Evolutionary conservation across 2,113 vertebrate species (phyloP).

Genomic region (Syngnathus scovelli): DNA sequence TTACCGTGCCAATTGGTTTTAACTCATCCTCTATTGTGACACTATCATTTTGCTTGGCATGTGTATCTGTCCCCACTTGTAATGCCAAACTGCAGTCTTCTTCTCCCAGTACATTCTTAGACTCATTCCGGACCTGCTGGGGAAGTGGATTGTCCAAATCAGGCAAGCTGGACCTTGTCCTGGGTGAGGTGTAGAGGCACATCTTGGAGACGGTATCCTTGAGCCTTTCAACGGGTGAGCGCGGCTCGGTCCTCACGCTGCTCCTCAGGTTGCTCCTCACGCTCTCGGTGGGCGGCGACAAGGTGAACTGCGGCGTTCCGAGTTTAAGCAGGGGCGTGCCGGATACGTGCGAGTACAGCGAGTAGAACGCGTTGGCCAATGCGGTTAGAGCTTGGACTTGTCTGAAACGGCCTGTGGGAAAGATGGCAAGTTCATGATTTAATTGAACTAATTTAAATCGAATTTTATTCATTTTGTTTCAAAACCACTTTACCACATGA

Average conservation of each 20-base stretch:
- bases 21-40: constrained; percentile 14
- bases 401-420: constrained; percentile 82
- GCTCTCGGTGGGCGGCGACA: constrained; percentile 51
- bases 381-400: constrained; percentile 82
- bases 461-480: no score
- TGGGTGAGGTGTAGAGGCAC: constrained; percentile 77
- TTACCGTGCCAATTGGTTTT: constrained; percentile 34
- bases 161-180: constrained; percentile 59
- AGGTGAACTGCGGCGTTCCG: constrained; percentile 68
- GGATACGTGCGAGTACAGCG: constrained; percentile 86
- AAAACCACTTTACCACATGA: background rate
- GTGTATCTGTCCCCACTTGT: constrained; percentile 25
- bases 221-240: constrained; percentile 77
- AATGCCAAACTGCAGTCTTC: background rate
- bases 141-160: constrained; percentile 65
- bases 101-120: constrained; percentile 27
- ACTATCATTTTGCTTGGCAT: constrained; percentile 16
- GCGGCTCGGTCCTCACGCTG: constrained; percentile 57
- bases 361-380: constrained; percentile 85
- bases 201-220: constrained; percentile 82
- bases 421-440: background rate
- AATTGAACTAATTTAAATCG: no score
- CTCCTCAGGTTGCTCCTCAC: constrained; percentile 56
- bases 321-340: constrained; percentile 82
- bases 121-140: constrained; percentile 35